Evolutionary conservation across 1,140 invertebrate species (phyloP).

Genomic region (Aculops lycopersici): DNA sequence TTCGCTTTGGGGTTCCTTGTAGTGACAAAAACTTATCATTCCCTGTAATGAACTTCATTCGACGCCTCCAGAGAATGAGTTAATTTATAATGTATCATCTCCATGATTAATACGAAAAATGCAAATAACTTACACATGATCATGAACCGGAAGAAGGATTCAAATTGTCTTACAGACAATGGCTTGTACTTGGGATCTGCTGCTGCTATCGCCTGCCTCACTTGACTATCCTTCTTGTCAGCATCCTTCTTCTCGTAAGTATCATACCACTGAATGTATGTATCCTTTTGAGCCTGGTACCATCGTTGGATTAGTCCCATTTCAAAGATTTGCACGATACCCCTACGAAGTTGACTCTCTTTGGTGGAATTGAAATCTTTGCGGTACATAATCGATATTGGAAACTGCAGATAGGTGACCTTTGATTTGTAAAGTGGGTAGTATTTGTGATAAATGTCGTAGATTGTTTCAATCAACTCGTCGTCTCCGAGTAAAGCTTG

Average conservation of each 20-base stretch:
- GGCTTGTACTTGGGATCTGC: not conserved
- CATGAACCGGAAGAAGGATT: not conserved
- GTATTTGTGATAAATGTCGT: not conserved
- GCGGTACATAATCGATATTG: not conserved
- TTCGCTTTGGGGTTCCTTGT: no score
- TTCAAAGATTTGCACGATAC: not conserved
- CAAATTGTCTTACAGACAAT: not conserved
- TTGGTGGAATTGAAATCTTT: not conserved
- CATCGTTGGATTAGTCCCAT: not conserved
- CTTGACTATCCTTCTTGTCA: not conserved
- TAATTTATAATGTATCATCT: no score
- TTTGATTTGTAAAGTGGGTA: not conserved
- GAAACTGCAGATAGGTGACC: not conserved
- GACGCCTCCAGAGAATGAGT: no score
- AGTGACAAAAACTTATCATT: no score
- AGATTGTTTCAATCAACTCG: not conserved
- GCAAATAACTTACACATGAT: no score
- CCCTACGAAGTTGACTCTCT: not conserved
- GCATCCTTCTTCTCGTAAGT: not conserved
- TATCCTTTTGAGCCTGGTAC: not conserved
- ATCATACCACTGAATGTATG: not conserved
- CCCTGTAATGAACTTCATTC: no score
- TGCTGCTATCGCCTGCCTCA: not conserved
- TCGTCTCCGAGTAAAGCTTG: not conserved
- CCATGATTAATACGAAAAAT: no score